phyloP scores from a whole-genome alignment of 64 coral and sea anemone species.

The Trachythela sp. region DNA sequence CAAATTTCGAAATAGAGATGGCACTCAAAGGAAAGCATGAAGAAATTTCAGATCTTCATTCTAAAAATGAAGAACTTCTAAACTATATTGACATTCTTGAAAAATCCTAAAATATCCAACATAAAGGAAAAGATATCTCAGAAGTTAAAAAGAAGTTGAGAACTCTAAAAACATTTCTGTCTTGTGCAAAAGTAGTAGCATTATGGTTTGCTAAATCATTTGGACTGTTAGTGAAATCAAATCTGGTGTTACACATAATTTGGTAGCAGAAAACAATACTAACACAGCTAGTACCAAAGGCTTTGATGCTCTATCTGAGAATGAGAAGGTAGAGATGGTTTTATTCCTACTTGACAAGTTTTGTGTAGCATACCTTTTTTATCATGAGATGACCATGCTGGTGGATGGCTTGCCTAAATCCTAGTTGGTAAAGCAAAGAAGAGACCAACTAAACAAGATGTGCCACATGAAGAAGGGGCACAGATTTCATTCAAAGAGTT shows the following conservation, averaged over 20 bases:
- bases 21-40: background rate
- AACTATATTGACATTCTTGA: background rate
- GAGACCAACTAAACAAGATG: no score
- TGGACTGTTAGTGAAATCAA: background rate
- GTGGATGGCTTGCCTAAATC: no score
- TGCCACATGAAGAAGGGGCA: no score
- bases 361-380: no score
- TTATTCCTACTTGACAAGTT: no score
- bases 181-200: background rate
- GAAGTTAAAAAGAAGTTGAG: background rate
- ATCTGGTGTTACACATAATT: background rate
- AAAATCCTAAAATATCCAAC: background rate
- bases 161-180: background rate
- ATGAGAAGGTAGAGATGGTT: no score
- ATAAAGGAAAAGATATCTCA: slow-evolving; percentile 1
- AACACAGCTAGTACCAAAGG: no score
- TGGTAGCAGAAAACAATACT: no score
- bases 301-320: no score
- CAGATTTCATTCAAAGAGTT: no score
- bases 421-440: no score
- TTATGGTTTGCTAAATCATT: background rate
- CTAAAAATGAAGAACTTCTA: slow-evolving; percentile 2
- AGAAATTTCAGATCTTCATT: background rate
- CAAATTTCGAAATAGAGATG: background rate
- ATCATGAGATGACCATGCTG: no score